A percentile compares a stretch with the other conserved stretches of the same genome.
phyloP scores from a whole-genome alignment of 2,888 invertebrate genomes.

The Lamellibrachia columna region DNA sequence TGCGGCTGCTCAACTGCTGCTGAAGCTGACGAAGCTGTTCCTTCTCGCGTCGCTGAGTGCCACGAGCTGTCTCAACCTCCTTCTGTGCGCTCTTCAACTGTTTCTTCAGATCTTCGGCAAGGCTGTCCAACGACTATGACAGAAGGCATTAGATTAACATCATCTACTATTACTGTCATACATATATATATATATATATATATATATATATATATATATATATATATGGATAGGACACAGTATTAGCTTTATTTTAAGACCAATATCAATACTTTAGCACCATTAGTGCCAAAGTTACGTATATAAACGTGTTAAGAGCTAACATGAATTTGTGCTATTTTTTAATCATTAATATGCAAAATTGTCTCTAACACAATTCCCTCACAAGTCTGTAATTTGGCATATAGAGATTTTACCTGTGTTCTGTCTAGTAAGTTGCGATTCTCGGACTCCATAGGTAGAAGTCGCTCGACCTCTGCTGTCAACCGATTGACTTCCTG shows the following conservation, averaged over 20 bases:
- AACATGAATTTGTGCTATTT: too few relatives aligned
- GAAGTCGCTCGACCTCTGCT: conserved; percentile 49
- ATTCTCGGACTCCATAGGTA: conserved; percentile 25
- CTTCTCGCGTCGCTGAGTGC: conserved; percentile 43
- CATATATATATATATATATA: too few relatives aligned
- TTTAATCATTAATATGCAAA: too few relatives aligned
- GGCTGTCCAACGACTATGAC: not conserved
- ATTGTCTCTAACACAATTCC: too few relatives aligned
- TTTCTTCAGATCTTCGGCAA: not conserved
- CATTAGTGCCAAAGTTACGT: too few relatives aligned
- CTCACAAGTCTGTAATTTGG: too few relatives aligned
- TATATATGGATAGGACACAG: too few relatives aligned
- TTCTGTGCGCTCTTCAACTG: not conserved
- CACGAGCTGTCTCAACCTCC: not conserved
- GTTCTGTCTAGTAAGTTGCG: conserved; percentile 22
- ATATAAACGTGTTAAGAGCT: too few relatives aligned
- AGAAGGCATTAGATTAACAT: not conserved
- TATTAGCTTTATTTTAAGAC: too few relatives aligned
- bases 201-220: too few relatives aligned
- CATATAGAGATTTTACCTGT: not conserved
- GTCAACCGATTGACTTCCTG: conserved; percentile 54
- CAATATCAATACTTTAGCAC: too few relatives aligned
- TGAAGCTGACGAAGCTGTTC: conserved; percentile 54
- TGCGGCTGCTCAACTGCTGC: conserved; percentile 55
- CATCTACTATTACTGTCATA: too few relatives aligned